Evolutionary conservation across 2,113 vertebrate species (phyloP).

Genomic region (Lepisosteus osseus): DNA sequence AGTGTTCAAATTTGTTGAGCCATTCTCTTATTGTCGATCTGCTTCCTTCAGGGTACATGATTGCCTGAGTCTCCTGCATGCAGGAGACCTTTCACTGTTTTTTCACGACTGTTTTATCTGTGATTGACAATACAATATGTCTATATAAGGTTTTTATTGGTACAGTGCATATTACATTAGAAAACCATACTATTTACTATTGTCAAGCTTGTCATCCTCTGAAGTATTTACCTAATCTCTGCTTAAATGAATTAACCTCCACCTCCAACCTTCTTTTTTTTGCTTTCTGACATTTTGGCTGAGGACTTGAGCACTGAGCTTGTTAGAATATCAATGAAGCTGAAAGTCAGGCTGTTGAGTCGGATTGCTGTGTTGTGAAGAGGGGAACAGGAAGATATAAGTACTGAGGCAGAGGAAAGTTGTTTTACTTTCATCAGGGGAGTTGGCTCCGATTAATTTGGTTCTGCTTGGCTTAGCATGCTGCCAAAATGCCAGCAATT

Average conservation of each 20-base stretch:
- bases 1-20: too few species aligned
- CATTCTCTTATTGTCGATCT: too few species aligned
- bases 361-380: background rate
- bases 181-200: slow-evolving; percentile 35
- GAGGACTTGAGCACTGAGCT: background rate
- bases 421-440: slow-evolving; percentile 2
- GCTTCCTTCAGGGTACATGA: too few species aligned
- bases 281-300: slow-evolving; percentile 6
- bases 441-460: slow-evolving; percentile 21
- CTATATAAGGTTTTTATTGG: slow-evolving; percentile 18
- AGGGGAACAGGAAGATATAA: background rate
- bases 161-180: slow-evolving; percentile 37
- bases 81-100: slow-evolving; percentile 5
- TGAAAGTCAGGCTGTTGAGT: slow-evolving; percentile 15
- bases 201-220: slow-evolving; percentile 31
- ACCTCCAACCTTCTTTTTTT: slow-evolving; percentile 11
- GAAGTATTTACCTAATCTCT: slow-evolving; percentile 35
- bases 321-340: slow-evolving; percentile 6
- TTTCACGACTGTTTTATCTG: slow-evolving; percentile 2
- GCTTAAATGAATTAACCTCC: slow-evolving; percentile 8
- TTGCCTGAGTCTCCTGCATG: background rate
- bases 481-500: slow-evolving; percentile 4
- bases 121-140: slow-evolving; percentile 24
- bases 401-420: background rate
- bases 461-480: slow-evolving; percentile 21